These are phyloP conservation scores for Steromphala cineraria DNA, from an alignment of 2,888 invertebrate genomes.

Conservation along the genomic window DNA sequence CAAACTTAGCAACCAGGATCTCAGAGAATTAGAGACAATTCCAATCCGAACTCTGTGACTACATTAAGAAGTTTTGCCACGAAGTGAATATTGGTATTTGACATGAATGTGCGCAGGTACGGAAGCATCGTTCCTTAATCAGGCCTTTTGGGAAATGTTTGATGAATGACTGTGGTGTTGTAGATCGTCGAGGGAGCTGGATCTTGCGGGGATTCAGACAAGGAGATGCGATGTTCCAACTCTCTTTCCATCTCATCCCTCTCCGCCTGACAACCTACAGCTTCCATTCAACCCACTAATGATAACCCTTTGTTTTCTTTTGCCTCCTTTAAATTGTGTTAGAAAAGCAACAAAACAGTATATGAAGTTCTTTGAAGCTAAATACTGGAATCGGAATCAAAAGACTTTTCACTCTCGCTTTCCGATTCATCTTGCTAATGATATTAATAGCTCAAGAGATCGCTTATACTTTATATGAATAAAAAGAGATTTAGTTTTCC, in stretches of 20 bases:
- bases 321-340: constrained; percentile 4
- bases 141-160: constrained; percentile 18
- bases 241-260: not conserved
- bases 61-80: not conserved
- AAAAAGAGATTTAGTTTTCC: not conserved
- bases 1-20: too few species aligned
- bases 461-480: not conserved
- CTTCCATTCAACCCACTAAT: constrained; percentile 1
- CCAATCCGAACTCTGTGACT: not conserved
- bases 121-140: constrained; percentile 10
- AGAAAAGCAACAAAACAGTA: not conserved
- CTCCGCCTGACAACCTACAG: not conserved
- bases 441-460: constrained; percentile 6
- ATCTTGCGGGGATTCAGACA: not conserved
- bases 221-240: constrained; percentile 2
- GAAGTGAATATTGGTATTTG: constrained; percentile 11
- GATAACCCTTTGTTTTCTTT: constrained; percentile 17
- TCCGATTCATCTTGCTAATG: constrained; percentile 15
- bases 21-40: too few species aligned
- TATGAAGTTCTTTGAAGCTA: not conserved
- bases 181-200: not conserved
- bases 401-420: not conserved
- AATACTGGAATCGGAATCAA: not conserved
- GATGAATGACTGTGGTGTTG: constrained; percentile 1
- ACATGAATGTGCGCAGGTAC: constrained; percentile 14